Percentiles rank a stretch among this genome's conserved stretches.
Conservation (phyloP, 2,113 vertebrate genomes). For the Myiozetetes cayanensis region DNA sequence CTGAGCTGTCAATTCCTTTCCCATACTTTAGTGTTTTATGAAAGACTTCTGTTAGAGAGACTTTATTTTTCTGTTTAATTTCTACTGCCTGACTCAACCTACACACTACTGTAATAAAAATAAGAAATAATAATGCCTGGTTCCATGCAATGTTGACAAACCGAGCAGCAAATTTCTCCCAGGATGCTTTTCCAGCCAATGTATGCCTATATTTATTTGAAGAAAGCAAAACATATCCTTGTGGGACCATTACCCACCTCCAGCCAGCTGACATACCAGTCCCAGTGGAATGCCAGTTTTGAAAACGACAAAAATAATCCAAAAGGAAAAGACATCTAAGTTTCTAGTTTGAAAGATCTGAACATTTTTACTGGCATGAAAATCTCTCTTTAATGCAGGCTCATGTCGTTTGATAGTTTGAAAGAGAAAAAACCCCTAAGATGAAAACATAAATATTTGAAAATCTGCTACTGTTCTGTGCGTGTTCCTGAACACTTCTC, state of each 20-base stretch:
- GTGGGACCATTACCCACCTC: not conserved
- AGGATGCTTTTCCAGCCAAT: not conserved
- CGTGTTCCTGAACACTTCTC: not conserved
- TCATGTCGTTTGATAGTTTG: not conserved
- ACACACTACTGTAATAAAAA: not conserved
- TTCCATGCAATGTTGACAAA: not conserved
- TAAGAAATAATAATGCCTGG: not conserved
- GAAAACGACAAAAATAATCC: slow-evolving; percentile 15
- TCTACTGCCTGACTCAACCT: not conserved
- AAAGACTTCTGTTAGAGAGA: not conserved
- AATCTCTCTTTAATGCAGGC: not conserved
- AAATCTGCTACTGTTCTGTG: not conserved
- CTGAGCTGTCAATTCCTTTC: not conserved
- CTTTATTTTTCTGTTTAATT: not conserved
- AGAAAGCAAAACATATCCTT: not conserved
- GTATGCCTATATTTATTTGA: slow-evolving; percentile 23
- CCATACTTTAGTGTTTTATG: not conserved
- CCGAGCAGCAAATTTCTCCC: not conserved
- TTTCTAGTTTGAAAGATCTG: slow-evolving; percentile 6
- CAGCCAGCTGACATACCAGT: not conserved
- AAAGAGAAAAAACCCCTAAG: not conserved
- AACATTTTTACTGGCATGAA: not conserved
- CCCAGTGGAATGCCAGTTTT: slow-evolving; percentile 8
- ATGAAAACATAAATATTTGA: slow-evolving; percentile 43
- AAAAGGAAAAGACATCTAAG: not conserved